Percentiles rank a stretch among this genome's conserved stretches.
phyloP scores from a whole-genome alignment of 1,140 invertebrate species.

The Maniola jurtina region DNA sequence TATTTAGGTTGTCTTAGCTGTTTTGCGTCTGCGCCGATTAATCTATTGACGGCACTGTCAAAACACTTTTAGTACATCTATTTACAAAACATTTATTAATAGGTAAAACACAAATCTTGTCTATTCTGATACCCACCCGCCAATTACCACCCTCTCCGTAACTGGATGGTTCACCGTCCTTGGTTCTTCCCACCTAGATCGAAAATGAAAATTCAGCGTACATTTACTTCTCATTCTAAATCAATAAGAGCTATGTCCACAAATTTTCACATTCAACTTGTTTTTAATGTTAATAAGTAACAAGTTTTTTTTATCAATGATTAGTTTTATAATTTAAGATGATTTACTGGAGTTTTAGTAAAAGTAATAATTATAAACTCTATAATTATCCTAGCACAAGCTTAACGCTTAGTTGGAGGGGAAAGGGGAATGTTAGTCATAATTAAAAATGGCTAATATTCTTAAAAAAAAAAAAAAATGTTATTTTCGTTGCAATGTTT shows the following conservation, averaged over 20 bases:
- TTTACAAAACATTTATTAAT: neutral
- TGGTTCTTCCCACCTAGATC: slow-evolving; percentile 73
- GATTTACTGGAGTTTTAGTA: slow-evolving; percentile 11
- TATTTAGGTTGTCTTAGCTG: too few relatives aligned
- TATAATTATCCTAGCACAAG: too few relatives aligned
- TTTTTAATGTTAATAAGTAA: too few relatives aligned
- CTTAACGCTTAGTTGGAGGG: too few relatives aligned
- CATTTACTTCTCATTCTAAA: slow-evolving; percentile 64
- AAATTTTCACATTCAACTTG: slow-evolving; percentile 52
- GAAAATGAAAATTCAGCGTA: slow-evolving; percentile 76
- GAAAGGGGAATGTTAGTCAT: too few relatives aligned
- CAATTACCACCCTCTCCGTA: slow-evolving; percentile 67
- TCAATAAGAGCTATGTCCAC: slow-evolving; percentile 63
- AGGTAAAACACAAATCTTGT: slow-evolving; percentile 4
- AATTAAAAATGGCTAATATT: too few relatives aligned
- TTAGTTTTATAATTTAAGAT: neutral
- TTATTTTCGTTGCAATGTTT: too few relatives aligned
- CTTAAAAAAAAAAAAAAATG: too few relatives aligned
- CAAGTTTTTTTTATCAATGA: neutral
- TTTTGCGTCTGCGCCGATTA: too few relatives aligned
- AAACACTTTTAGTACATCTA: too few relatives aligned
- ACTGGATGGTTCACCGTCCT: slow-evolving; percentile 55
- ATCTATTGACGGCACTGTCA: too few relatives aligned
- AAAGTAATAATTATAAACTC: too few relatives aligned
- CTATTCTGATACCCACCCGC: slow-evolving; percentile 68